Evolutionary conservation across 2,888 invertebrate species (phyloP), one percentile per base, ranked within the genome.

Genomic region (Catocala fraxini): DNA sequence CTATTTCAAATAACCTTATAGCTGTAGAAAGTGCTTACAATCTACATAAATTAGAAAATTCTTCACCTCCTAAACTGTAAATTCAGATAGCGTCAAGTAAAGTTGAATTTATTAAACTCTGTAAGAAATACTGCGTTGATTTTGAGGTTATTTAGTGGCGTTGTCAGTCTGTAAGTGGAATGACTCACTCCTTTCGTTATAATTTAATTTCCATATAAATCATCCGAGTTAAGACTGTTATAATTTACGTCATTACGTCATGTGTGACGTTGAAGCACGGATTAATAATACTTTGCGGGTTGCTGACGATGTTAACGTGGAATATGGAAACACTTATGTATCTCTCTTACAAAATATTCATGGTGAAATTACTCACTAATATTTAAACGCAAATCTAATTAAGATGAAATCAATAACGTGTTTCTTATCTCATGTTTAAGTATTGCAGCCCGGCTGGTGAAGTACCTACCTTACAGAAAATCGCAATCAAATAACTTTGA

Each of bases 41-140:
- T 90, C 85, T 90, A 85, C 89, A 90, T 89, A 89, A 90, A 90
- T 89, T 90, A 89, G 81, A 64, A 79, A 88, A 87, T 80, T 86
- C 83, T 78, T 84, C 82, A 86, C 84, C 83, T 82, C 79, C 80
- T 77, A 80, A 86, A 85, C 81, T 81, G 71, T 75, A 63, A 82
- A 82, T 82, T 85, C 75, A 80, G 86, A 88, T 86, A 87, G 79
- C 81, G 78, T 77, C 79, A 79, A 80, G 80, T 72, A 73, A 81
- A 83, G 80, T 84, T 81, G 73, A 84, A 84, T 85, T 84, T 88
- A 86, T 84, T 84, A 82, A 83, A 86, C 82, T 84, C 73, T 72
- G 75, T 64, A 62, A 76, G 80, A 82, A 83, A 81, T 83, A 79
- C 77, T 71, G 75, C 74, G 75, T 75, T 78, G 79, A 80, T 83